These are phyloP conservation scores for Drosophila repleta DNA, from an alignment of 1,140 invertebrate species.

Conservation along the genomic window DNA sequence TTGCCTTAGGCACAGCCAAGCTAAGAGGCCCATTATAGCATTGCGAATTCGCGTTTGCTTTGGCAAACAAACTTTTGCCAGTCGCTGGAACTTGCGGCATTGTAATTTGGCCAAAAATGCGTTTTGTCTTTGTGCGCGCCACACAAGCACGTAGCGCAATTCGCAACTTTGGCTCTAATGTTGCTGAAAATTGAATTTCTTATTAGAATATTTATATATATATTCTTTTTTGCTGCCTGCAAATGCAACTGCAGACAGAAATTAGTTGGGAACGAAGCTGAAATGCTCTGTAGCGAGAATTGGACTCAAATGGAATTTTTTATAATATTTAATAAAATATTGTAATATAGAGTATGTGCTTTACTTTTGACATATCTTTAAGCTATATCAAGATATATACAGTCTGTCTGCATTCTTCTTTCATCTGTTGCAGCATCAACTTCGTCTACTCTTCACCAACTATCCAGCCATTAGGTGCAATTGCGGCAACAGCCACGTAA, in stretches of 20 bases:
- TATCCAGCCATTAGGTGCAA: slow-evolving; percentile 38
- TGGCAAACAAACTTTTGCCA: background rate
- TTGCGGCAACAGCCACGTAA: slow-evolving; percentile 31
- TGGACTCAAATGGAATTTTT: too few relatives aligned
- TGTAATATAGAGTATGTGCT: too few relatives aligned
- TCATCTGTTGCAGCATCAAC: too few relatives aligned
- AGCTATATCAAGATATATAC: too few relatives aligned
- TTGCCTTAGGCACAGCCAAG: background rate
- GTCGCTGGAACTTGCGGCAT: slow-evolving; percentile 40
- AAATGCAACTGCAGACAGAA: slow-evolving; percentile 14
- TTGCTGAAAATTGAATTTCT: slow-evolving; percentile 82
- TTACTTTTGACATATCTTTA: too few relatives aligned
- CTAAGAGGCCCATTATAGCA: slow-evolving; percentile 17
- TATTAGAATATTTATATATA: slow-evolving; percentile 56
- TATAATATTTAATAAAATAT: too few relatives aligned
- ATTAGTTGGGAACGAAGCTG: background rate
- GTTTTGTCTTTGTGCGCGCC: slow-evolving; percentile 35
- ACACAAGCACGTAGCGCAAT: slow-evolving; percentile 53
- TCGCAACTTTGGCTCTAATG: slow-evolving; percentile 71
- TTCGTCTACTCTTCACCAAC: background rate
- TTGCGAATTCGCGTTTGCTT: too few relatives aligned
- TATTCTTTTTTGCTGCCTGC: slow-evolving; percentile 14
- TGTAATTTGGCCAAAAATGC: slow-evolving; percentile 58
- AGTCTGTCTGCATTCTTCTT: too few relatives aligned
- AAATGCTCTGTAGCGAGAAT: slow-evolving; percentile 1